Evolutionary conservation across 1,140 invertebrate species (phyloP), one percentile per base, ranked within the genome.

Genomic region (Hirudo medicinalis): DNA sequence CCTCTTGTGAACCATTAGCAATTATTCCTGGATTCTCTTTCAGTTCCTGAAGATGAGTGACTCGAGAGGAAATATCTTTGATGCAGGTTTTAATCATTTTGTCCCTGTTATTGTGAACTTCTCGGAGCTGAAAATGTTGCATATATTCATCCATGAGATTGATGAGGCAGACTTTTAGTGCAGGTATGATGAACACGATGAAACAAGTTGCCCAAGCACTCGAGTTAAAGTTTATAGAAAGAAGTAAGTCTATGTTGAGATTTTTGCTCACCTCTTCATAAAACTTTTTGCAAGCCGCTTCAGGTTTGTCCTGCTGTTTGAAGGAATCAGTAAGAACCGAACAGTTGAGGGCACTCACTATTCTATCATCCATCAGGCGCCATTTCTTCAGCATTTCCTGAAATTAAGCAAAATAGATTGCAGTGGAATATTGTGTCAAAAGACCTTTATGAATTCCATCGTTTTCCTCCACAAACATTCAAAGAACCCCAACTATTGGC

Each of bases 271-370:
- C 57, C 29, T 63, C 57, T 1, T 63, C 29, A 20, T 11, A 63
- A 63, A 63, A 63, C 4, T 63, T 11, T 63, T 63, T 63, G 20
- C 57, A 63, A 13, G 57, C 57, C 22, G 22, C 29, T 63, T 63
- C 29, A 13, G 57, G 57, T 25, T 63, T 15, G 2, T 3, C 19
- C 29, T 63, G 22, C 22, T 22, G 22, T 20, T 63, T 22, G 57
- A 63, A 63, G 57, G 57, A 63, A 63, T 63, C 57, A 15, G 57
- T 63, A 63, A 63, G 22, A 2, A 63, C 22, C 9, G 57, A 63
- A 32, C 57, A 63, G 57, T 63, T 63, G 57, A 63, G 57, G 22
- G 22, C 29, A 20, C 13, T 63, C 57, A 63, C 57, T 63, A 63
- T 32, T 15, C 57, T 22, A 20, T 63, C 57, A 63, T 63, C 57